Conservation (phyloP, 2,888 invertebrate species). For the Dolichopus griseipennis region DNA sequence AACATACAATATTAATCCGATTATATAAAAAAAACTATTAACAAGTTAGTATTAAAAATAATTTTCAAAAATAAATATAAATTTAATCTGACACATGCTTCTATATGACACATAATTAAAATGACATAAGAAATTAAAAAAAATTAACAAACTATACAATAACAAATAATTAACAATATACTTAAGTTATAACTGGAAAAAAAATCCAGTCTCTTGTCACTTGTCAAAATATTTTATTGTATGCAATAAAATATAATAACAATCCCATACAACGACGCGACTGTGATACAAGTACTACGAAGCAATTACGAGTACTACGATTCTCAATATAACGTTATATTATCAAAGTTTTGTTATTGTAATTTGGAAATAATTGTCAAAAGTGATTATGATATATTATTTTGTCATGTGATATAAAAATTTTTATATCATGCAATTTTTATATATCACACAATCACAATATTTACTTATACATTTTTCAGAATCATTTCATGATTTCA, state of each 20-base stretch:
- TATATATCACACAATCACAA: background rate
- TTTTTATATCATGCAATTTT: background rate
- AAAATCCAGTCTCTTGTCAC: background rate
- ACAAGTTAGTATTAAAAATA: background rate
- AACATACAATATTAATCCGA: background rate
- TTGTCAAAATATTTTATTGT: background rate
- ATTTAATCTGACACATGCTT: background rate
- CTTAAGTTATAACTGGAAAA: too few species aligned
- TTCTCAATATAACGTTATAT: too few species aligned
- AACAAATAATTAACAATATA: too few species aligned
- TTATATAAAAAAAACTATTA: background rate
- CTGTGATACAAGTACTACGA: too few species aligned
- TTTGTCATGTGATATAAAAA: background rate
- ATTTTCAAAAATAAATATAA: background rate
- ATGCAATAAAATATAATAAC: background rate
- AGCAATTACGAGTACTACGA: too few species aligned
- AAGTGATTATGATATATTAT: too few species aligned
- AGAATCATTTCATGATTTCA: too few species aligned
- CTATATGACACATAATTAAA: background rate
- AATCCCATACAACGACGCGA: too few species aligned
- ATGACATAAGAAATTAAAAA: background rate
- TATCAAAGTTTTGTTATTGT: too few species aligned
- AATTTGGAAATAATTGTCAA: too few species aligned
- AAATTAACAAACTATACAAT: background rate
- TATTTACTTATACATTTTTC: background rate